These are phyloP conservation scores for Eupithecia vulgata DNA, from an alignment of 2,888 invertebrate genomes.

Conservation along the genomic window DNA sequence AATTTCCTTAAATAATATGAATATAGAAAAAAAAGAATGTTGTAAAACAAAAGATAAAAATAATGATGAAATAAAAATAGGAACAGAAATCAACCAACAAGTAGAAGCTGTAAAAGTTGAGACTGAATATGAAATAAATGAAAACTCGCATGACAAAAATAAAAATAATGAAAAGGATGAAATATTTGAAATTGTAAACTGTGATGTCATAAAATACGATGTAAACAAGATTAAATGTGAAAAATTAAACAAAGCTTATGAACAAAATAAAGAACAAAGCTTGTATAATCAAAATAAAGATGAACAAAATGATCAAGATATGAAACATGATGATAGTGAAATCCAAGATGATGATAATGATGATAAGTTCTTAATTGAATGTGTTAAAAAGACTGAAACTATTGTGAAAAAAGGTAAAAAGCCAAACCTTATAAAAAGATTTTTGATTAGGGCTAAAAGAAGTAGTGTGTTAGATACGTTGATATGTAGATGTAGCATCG, in stretches of 20 bases:
- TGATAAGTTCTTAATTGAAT: neutral
- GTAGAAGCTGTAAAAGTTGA: neutral
- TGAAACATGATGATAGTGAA: neutral
- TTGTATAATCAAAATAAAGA: neutral
- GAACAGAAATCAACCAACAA: neutral
- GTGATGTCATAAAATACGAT: neutral
- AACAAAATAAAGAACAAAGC: neutral
- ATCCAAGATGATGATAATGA: neutral
- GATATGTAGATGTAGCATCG: too few relatives aligned
- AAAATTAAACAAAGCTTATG: neutral
- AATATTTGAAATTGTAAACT: conserved; percentile 2
- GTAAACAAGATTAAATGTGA: neutral
- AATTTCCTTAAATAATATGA: neutral
- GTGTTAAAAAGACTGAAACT: neutral
- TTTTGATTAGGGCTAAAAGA: too few relatives aligned
- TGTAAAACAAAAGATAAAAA: neutral
- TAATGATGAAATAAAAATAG: neutral
- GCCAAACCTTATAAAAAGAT: too few relatives aligned
- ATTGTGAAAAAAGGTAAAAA: neutral
- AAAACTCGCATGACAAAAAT: neutral
- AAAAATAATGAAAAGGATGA: neutral
- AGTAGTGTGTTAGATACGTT: too few relatives aligned
- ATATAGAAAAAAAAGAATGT: neutral
- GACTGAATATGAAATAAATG: neutral
- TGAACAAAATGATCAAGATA: neutral